These are phyloP conservation scores for Bembecia ichneumoniformis DNA, from an alignment of 2,888 invertebrate genomes.

Conservation along the genomic window DNA sequence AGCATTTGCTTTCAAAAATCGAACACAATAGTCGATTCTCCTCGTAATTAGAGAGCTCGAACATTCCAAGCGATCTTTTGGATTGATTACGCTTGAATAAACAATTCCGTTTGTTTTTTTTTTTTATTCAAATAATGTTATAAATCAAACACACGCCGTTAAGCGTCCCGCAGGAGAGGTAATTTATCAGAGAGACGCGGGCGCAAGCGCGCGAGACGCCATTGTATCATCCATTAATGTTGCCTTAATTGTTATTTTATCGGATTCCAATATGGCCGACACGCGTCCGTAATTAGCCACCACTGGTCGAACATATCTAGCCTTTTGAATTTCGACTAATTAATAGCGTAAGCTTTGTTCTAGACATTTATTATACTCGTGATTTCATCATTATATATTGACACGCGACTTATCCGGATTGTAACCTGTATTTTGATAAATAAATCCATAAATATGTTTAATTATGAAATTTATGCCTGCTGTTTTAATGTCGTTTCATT, in stretches of 20 bases:
- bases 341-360: background rate
- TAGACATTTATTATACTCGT: slow-evolving; percentile 6
- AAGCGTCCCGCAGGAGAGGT: slow-evolving; percentile 42
- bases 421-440: slow-evolving; percentile 4
- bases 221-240: slow-evolving; percentile 58
- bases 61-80: slow-evolving; percentile 36
- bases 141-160: slow-evolving; percentile 65
- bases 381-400: slow-evolving; percentile 9
- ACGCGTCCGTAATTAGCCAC: slow-evolving; percentile 38
- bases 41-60: slow-evolving; percentile 24
- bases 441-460: slow-evolving; percentile 10
- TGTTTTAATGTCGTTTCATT: slow-evolving; percentile 21
- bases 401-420: slow-evolving; percentile 7
- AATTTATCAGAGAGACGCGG: slow-evolving; percentile 52
- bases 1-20: slow-evolving; percentile 5
- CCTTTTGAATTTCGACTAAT: background rate
- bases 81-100: slow-evolving; percentile 61
- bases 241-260: slow-evolving; percentile 69
- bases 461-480: slow-evolving; percentile 6
- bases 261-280: slow-evolving; percentile 53
- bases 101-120: slow-evolving; percentile 43
- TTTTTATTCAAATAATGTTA: slow-evolving; percentile 58
- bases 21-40: slow-evolving; percentile 7
- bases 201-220: slow-evolving; percentile 28
- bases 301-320: background rate